These are phyloP conservation scores for Crematogaster levior DNA, from an alignment of 2,888 invertebrate species.

Conservation along the genomic window DNA sequence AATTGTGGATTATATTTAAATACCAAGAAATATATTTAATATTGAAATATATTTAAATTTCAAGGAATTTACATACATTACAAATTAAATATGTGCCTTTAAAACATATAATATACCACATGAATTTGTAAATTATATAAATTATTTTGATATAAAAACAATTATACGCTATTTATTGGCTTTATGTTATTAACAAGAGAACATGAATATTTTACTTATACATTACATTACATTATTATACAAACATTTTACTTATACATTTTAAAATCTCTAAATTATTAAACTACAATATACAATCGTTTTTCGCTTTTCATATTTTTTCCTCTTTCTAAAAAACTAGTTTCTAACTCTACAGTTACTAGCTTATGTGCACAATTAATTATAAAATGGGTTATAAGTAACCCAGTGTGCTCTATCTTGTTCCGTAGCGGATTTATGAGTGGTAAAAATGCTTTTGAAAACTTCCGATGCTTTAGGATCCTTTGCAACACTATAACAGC, in stretches of 20 bases:
- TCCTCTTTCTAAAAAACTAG: slow-evolving; percentile 19
- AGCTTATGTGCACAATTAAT: slow-evolving; percentile 87
- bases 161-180: slow-evolving; percentile 21
- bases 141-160: slow-evolving; percentile 64
- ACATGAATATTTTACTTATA: too few relatives aligned
- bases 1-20: slow-evolving; percentile 10
- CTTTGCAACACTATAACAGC: slow-evolving; percentile 94
- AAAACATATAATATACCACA: slow-evolving; percentile 46
- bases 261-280: slow-evolving; percentile 27
- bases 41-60: too few relatives aligned
- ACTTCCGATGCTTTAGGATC: slow-evolving; percentile 96
- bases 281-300: slow-evolving; percentile 41
- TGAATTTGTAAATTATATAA: slow-evolving; percentile 48
- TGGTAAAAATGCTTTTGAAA: slow-evolving; percentile 97
- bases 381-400: slow-evolving; percentile 98
- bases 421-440: slow-evolving; percentile 94
- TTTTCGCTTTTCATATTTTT: slow-evolving; percentile 22
- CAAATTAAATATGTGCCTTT: slow-evolving; percentile 66
- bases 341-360: background rate
- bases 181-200: slow-evolving; percentile 7
- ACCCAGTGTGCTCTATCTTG: slow-evolving; percentile 98
- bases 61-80: slow-evolving; percentile 34
- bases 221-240: too few relatives aligned
- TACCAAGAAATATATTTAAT: too few relatives aligned
- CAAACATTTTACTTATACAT: slow-evolving; percentile 53